Evolutionary conservation across 2,797 vertebrate species (phyloP).

Genomic region (Thalassophryne amazonica): DNA sequence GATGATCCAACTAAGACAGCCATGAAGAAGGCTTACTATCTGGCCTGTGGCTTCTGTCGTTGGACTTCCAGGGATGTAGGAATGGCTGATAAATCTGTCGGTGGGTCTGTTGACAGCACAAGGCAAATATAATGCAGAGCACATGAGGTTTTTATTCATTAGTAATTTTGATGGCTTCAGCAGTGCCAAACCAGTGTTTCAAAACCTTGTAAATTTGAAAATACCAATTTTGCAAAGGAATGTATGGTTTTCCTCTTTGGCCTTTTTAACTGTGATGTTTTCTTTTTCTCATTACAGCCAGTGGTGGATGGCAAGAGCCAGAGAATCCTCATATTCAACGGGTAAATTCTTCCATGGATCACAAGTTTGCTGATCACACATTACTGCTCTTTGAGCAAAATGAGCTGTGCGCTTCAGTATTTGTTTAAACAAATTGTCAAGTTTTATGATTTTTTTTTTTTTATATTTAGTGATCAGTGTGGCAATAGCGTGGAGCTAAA

Average conservation of each 20-base stretch:
- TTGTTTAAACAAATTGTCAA: background rate
- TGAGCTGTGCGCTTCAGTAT: background rate
- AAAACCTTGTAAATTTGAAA: background rate
- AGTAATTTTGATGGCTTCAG: too few species aligned
- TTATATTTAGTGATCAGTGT: too few species aligned
- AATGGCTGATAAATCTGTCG: slow-evolving; percentile 98
- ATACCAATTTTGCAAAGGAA: background rate
- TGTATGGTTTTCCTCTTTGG: background rate
- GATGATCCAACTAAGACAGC: slow-evolving; percentile 96
- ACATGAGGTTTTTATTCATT: too few species aligned
- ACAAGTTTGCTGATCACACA: slow-evolving; percentile 50
- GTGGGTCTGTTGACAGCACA: slow-evolving; percentile 67
- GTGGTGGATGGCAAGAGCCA: slow-evolving; percentile 98
- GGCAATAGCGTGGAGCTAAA: too few species aligned
- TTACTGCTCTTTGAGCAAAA: slow-evolving; percentile 8
- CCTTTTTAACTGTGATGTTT: background rate
- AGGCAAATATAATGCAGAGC: background rate
- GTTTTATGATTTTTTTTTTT: too few species aligned
- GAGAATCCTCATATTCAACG: slow-evolving; percentile 92
- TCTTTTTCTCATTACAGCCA: slow-evolving; percentile 77
- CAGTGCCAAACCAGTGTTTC: too few species aligned
- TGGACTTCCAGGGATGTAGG: slow-evolving; percentile 98
- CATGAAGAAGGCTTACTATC: slow-evolving; percentile 98
- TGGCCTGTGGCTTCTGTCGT: slow-evolving; percentile 98
- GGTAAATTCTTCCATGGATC: slow-evolving; percentile 75